Percentiles rank a stretch among this genome's conserved stretches.
Conservation (phyloP, 2,797 vertebrate species). For the Tragopan temminckii region DNA sequence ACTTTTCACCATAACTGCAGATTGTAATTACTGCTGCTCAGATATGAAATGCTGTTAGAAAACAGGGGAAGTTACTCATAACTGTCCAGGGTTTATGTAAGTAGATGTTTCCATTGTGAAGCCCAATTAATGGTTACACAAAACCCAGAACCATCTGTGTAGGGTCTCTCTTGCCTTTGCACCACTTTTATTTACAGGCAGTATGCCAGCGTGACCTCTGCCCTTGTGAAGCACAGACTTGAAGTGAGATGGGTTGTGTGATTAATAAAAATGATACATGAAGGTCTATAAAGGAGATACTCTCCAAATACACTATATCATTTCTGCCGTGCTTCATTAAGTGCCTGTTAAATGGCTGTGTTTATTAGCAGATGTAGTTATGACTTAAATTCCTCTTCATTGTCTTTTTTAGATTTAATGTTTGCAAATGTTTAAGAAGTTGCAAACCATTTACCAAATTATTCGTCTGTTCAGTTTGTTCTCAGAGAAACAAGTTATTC, state of each 20-base stretch:
- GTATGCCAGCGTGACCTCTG: neutral
- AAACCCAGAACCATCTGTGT: neutral
- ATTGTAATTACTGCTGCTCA: neutral
- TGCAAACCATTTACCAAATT: neutral
- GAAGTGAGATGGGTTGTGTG: neutral
- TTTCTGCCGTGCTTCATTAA: neutral
- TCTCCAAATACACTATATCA: neutral
- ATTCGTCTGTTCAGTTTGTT: neutral
- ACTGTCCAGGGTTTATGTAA: neutral
- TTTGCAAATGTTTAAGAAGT: neutral
- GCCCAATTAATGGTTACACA: neutral
- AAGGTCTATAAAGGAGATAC: neutral
- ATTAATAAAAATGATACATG: neutral
- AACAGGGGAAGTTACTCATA: neutral
- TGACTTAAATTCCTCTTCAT: neutral
- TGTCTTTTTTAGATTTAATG: neutral
- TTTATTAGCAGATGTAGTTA: neutral
- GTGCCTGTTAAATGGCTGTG: neutral
- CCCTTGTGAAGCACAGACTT: neutral
- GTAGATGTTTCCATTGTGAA: neutral
- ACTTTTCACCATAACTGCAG: neutral
- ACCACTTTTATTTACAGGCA: neutral
- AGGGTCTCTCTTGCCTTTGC: neutral
- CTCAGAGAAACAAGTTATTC: neutral
- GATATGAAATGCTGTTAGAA: neutral